A percentile compares a stretch with the other conserved stretches of the same genome.
These are phyloP conservation scores for Pseudanteris insignis DNA, from an alignment of 2,888 invertebrate species.

Conservation along the genomic window DNA sequence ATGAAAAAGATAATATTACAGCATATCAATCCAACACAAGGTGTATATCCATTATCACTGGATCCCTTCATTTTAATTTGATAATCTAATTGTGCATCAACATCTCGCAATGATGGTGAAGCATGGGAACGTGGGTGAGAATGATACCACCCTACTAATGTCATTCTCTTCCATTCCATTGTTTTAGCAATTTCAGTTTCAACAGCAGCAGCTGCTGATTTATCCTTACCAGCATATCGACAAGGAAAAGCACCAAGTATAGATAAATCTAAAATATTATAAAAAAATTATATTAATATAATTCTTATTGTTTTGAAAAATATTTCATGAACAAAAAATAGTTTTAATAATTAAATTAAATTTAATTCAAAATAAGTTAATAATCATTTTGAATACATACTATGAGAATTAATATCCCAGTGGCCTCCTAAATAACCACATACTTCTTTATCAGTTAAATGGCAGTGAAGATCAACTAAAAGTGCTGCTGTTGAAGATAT, in stretches of 20 bases:
- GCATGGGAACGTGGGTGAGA: conserved; percentile 90
- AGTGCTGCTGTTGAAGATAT: conserved; percentile 87
- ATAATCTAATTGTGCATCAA: conserved; percentile 92
- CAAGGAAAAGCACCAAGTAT: conserved; percentile 92
- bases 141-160: conserved; percentile 94
- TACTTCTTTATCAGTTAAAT: conserved; percentile 91
- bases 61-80: conserved; percentile 94
- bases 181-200: conserved; percentile 84
- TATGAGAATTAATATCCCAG: conserved; percentile 94
- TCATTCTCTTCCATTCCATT: conserved; percentile 83
- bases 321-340: no score
- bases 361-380: background rate
- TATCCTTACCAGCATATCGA: conserved; percentile 81
- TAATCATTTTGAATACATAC: conserved; percentile 71
- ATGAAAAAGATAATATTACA: no score
- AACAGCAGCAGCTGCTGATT: conserved; percentile 78
- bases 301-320: no score
- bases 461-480: conserved; percentile 92
- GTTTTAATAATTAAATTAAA: background rate
- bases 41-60: conserved; percentile 90
- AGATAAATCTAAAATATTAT: conserved; percentile 68
- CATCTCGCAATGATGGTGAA: conserved; percentile 86
- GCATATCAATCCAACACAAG: conserved; percentile 91
- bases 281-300: no score
- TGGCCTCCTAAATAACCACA: conserved; percentile 95